Evolutionary conservation across 2,797 vertebrate genomes (phyloP), one percentile per base, ranked within the genome.

Genomic region (Dallia pectoralis): DNA sequence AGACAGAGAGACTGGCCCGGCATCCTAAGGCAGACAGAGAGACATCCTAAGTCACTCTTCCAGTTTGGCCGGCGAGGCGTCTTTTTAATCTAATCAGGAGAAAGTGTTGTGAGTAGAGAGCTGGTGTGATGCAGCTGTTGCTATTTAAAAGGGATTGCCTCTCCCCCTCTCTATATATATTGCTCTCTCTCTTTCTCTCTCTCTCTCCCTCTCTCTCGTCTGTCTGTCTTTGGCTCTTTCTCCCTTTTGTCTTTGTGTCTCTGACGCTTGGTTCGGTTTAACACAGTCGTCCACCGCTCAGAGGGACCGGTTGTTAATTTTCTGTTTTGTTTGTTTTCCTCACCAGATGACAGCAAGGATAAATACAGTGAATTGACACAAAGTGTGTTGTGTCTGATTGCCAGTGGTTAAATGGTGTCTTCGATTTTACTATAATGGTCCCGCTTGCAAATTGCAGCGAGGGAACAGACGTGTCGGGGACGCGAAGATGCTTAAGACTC

Each of bases 331-430:
- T 29, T 30, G 27, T 64, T 64, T 32, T 19, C 62, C 29, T 30
- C 19, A 64, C 62, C 30, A 64, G n/a, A 64, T 8, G 15, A 29
- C 27, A 63, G 61, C 29, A 27, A 63, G 29, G 61, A 63, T 63
- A 63, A 14, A 16, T 64, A 30, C 16, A 32, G 62, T 11, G 18
- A 32, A 64, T 30, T 33, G 30, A 30, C 30, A n/a, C n/a, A n/a
- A n/a, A 59, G n/a, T 59, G 22, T 59, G 22, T 59, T 59, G 53
- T 59, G 53, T 63, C 27, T 18, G 61, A 63, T 63, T 63, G 27
- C 14, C 4, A 18, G 27, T 30, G 29, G 62, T 33, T 30, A 64
- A 63, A 64, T 32, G 18, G 62, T 30, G 29, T 33, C 61, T 15
- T 63, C 29, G 29, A 16, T 63, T 63, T 18, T 19, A 33, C 62